Conservation (phyloP, 1,140 invertebrate species). For the Colletes gigas region DNA sequence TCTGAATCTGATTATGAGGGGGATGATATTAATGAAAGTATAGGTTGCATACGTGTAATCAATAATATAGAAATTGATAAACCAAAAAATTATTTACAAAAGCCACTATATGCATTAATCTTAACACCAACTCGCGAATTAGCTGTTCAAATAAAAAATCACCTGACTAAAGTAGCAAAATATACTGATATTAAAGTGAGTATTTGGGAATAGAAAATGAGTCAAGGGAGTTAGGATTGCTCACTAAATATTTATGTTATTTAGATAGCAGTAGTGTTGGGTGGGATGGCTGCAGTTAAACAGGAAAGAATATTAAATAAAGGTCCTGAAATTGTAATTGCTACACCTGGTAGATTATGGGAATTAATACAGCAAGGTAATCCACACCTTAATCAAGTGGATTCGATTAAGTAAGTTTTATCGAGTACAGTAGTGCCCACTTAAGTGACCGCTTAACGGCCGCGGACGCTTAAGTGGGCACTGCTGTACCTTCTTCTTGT, state of each 20-base stretch:
- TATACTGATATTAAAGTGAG: constrained; percentile 87
- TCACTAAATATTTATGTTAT: constrained; percentile 42
- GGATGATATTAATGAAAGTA: constrained; percentile 69
- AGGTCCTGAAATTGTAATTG: constrained; percentile 96
- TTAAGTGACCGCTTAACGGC: no score
- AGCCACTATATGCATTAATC: constrained; percentile 90
- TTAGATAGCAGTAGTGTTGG: constrained; percentile 89
- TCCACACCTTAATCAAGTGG: constrained; percentile 86
- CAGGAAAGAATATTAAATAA: constrained; percentile 92
- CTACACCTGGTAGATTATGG: constrained; percentile 97
- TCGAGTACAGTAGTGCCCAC: neutral
- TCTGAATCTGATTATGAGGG: constrained; percentile 70
- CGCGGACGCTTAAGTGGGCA: no score
- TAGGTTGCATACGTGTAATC: constrained; percentile 85
- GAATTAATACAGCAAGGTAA: constrained; percentile 92
- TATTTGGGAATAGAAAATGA: constrained; percentile 16
- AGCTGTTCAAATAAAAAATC: constrained; percentile 95
- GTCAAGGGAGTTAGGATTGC: neutral
- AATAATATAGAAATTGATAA: constrained; percentile 81
- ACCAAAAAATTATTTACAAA: constrained; percentile 59
- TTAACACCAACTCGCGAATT: constrained; percentile 97
- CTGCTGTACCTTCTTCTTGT: no score
- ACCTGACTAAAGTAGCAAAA: constrained; percentile 90
- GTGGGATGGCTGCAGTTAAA: constrained; percentile 94
- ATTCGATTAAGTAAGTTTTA: constrained; percentile 84